Conservation (phyloP, 2,113 vertebrate species). For the Cacatua alba region DNA sequence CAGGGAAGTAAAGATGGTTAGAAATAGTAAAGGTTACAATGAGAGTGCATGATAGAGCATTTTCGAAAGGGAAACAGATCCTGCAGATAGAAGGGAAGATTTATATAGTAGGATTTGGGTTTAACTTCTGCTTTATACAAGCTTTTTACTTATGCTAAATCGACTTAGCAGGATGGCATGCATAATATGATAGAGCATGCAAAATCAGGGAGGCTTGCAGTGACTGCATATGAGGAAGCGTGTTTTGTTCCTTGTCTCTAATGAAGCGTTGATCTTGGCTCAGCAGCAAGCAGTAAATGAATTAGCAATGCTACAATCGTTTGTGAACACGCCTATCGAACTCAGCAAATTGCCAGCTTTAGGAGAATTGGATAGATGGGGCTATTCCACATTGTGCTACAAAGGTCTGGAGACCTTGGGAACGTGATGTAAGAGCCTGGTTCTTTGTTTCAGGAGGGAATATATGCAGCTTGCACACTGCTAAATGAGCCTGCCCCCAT, state of each 20-base stretch:
- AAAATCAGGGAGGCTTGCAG: neutral
- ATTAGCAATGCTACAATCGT: neutral
- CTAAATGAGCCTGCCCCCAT: neutral
- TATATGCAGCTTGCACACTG: accelerated
- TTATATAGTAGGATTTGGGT: neutral
- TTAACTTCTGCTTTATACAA: neutral
- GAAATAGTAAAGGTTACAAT: neutral
- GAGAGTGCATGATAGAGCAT: neutral
- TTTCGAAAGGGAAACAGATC: neutral
- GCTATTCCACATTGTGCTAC: neutral
- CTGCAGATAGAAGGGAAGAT: neutral
- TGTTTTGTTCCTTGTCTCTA: neutral
- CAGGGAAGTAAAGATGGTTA: neutral
- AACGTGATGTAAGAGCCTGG: accelerated
- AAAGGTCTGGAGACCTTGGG: neutral
- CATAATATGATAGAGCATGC: neutral
- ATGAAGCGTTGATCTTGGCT: neutral
- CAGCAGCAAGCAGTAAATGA: neutral
- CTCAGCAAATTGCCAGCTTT: neutral
- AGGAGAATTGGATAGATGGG: neutral
- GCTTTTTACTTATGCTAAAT: neutral
- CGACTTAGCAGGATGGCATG: neutral
- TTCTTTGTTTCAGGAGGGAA: neutral
- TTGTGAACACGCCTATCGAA: neutral
- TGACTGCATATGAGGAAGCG: neutral